Evolutionary conservation across 2,797 vertebrate genomes (phyloP).

Genomic region (Chaetophractus vellerosus): DNA sequence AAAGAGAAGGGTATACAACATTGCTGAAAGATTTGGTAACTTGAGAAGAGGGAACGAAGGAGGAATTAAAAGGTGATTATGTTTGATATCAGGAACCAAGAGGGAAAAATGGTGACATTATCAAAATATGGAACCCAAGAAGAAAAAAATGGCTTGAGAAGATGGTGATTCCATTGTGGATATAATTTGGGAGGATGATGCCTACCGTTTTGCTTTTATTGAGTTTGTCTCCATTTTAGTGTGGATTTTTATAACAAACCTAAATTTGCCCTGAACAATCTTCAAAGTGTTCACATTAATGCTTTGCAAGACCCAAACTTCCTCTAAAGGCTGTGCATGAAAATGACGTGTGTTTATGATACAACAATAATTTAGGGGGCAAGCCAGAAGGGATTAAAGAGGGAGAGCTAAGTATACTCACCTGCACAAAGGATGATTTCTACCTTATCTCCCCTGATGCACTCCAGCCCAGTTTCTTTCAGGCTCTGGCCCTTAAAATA

Average conservation of each 20-base stretch:
- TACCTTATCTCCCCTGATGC: not conserved
- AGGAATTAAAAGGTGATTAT: constrained; percentile 65
- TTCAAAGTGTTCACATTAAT: constrained; percentile 50
- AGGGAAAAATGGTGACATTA: not conserved
- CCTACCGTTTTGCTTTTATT: constrained; percentile 35
- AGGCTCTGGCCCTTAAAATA: constrained; percentile 18
- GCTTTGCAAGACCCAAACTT: constrained; percentile 29
- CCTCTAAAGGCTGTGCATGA: not conserved
- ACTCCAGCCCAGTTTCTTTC: constrained; percentile 15
- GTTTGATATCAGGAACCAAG: constrained; percentile 2
- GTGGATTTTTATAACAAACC: not conserved
- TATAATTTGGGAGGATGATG: constrained; percentile 56
- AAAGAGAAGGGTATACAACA: not conserved
- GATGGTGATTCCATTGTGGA: not conserved
- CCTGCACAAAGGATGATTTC: not conserved
- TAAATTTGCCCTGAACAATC: not conserved
- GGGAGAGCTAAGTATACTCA: not conserved
- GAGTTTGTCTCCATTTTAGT: constrained; percentile 23
- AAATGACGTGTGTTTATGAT: constrained; percentile 40
- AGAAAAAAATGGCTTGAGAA: constrained; percentile 17
- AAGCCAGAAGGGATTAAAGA: constrained; percentile 25
- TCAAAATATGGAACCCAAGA: constrained; percentile 12
- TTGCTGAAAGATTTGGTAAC: not conserved
- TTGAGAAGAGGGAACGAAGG: constrained; percentile 44
- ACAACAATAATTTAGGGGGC: not conserved